These are phyloP conservation scores for Chloromyia formosa DNA, from an alignment of 2,888 invertebrate genomes.

Conservation along the genomic window DNA sequence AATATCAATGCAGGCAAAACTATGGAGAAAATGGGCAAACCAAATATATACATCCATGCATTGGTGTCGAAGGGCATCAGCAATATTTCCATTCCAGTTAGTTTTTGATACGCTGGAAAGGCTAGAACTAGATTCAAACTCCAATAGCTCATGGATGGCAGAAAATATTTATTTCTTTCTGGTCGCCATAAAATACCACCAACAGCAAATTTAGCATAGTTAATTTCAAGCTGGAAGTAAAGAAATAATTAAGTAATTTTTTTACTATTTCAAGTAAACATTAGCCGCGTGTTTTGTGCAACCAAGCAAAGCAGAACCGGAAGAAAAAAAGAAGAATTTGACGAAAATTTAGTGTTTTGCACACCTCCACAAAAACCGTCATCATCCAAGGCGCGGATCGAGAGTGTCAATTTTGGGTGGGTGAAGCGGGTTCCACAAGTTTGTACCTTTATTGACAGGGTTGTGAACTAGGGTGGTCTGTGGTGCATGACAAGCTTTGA, in stretches of 20 bases:
- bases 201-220: neutral
- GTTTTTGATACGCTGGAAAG: neutral
- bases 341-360: too few species aligned
- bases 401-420: too few species aligned
- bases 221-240: slow-evolving; percentile 17
- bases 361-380: too few species aligned
- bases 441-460: too few species aligned
- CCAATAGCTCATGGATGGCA: neutral
- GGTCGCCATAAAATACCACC: neutral
- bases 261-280: too few species aligned
- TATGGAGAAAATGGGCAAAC: neutral
- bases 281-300: too few species aligned
- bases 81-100: neutral
- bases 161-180: neutral
- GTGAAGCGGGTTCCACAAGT: too few species aligned
- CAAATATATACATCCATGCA: neutral
- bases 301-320: too few species aligned
- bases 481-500: too few species aligned
- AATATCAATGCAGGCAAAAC: neutral
- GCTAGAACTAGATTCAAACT: neutral
- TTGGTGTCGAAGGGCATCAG: neutral
- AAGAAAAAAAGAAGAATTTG: too few species aligned
- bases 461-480: too few species aligned
- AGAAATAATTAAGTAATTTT: neutral
- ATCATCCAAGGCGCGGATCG: too few species aligned